These are phyloP conservation scores for Formica aserva DNA, from an alignment of 2,888 invertebrate genomes.

Conservation along the genomic window DNA sequence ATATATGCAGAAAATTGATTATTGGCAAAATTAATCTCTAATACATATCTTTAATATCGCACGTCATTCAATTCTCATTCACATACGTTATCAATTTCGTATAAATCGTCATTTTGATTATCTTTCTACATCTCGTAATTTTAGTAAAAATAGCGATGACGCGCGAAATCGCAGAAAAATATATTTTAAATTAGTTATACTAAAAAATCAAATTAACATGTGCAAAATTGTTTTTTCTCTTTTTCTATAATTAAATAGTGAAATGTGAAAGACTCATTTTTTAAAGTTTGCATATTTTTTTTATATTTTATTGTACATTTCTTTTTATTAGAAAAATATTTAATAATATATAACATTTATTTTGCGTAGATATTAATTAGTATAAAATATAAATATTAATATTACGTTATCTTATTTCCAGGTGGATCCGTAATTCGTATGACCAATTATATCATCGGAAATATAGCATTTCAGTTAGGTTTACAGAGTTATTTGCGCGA, in stretches of 20 bases:
- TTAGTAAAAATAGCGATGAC: not conserved
- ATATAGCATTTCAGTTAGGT: constrained; percentile 69
- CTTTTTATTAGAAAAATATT: not conserved
- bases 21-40: not conserved
- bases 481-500: constrained; percentile 72
- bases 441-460: constrained; percentile 70
- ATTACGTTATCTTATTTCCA: constrained; percentile 53
- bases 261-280: not conserved
- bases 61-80: not conserved
- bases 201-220: not conserved
- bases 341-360: constrained; percentile 4
- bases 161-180: not conserved
- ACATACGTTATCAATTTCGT: not conserved
- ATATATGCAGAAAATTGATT: not conserved
- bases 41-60: not conserved
- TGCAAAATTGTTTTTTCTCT: not conserved
- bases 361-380: not conserved
- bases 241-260: not conserved
- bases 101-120: not conserved
- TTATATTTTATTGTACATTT: not conserved
- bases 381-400: constrained; percentile 3
- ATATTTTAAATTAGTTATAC: not conserved
- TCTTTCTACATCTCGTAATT: not conserved
- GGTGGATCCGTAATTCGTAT: constrained; percentile 78
- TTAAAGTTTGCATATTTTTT: not conserved